Conservation (phyloP, 2,797 vertebrate genomes). For the Phataginus tricuspis region DNA sequence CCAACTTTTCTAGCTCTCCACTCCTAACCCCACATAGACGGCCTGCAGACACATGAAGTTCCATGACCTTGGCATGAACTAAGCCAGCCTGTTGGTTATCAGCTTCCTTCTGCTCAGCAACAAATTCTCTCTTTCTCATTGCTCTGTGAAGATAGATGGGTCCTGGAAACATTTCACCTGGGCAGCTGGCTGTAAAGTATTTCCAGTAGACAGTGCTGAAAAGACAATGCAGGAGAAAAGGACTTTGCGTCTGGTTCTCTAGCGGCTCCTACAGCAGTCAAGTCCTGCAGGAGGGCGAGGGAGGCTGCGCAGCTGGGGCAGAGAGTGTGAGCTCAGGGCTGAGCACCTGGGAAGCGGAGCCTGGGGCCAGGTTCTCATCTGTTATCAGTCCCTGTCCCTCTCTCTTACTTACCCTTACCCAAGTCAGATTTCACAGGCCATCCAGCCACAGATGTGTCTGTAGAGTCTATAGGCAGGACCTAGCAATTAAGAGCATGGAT, state of each 20-base stretch:
- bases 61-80: neutral
- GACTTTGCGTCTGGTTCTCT: neutral
- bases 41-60: neutral
- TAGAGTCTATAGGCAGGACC: neutral
- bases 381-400: neutral
- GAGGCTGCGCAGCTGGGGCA: neutral
- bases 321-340: neutral
- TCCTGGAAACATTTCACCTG: neutral
- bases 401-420: neutral
- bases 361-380: neutral
- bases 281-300: neutral
- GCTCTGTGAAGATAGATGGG: neutral
- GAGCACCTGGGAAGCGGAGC: neutral
- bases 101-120: neutral
- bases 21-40: neutral
- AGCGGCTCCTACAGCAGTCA: neutral
- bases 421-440: neutral
- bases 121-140: neutral
- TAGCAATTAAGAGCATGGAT: neutral
- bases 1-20: neutral
- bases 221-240: neutral
- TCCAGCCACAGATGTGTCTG: neutral
- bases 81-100: neutral
- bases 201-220: neutral
- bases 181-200: neutral